Base-by-base conservation (phyloP, 1,140 invertebrate genomes). In the Aradophagus sp. region DNA sequence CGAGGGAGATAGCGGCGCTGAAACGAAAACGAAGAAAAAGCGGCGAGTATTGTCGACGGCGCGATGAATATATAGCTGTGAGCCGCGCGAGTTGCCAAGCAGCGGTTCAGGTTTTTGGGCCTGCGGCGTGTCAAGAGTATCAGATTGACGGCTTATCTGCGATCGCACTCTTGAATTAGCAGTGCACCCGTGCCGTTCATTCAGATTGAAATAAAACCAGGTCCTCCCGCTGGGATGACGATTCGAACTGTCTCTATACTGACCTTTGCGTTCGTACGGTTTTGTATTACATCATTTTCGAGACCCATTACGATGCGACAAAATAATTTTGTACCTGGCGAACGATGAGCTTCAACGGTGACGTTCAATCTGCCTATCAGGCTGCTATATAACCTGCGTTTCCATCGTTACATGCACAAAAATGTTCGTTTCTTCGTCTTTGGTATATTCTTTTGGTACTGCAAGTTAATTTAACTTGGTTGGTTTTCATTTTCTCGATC, bases 81-180 rank as follows among this genome's bases (percentile, higher is more conserved):
- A 63, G n/a, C 44, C 34, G 44, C 62, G 19, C 39, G 58, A 34
- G 61, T 66, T 63, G 52, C 20, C 42, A 8, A 4, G 8, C 20
- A 31, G 47, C 19, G 52, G 59, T 65, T 69, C 48, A 56, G 72
- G 61, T 63, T 74, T 74, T 67, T 52, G 55, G 62, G 61, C 73
- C 62, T 74, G 53, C 52, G 73, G 73, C 73, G 29, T 67, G 67
- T 63, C 62, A 74, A 71, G 73, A 58, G 67, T 74, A 74, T 71
- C 73, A 47, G 62, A 71, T 74, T 74, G 73, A 70, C 62, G 53
- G 73, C 73, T 74, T 70, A 70, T 70, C 73, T 71, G 26, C 47
- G 44, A 74, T 74, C 73, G 73, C 66, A 45, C 29, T 59, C 58
- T 70, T 70, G 58, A 71, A 74, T 74, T 74, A 71, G 58, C 58